Percentiles rank a stretch among this genome's conserved stretches.
phyloP scores from a whole-genome alignment of 2,888 invertebrate genomes.

The Brenthis hecate region DNA sequence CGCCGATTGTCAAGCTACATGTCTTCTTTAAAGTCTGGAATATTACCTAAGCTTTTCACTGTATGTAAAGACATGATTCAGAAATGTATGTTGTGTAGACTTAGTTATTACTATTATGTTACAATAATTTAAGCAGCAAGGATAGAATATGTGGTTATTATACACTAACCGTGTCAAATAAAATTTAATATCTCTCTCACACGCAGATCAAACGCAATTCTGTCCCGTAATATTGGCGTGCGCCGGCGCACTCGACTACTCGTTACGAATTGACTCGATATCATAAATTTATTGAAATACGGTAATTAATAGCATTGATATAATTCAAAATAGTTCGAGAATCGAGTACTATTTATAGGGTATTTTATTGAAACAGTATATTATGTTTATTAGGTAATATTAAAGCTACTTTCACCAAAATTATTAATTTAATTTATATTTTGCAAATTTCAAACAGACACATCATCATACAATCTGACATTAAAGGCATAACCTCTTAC shows the following conservation, averaged over 20 bases:
- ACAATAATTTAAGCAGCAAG: not conserved
- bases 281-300: constrained; percentile 44
- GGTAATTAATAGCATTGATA: constrained; percentile 8
- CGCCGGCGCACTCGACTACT: constrained; percentile 45
- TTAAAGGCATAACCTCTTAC: too few species aligned
- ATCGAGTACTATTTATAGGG: not conserved
- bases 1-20: too few species aligned
- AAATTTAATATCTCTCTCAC: constrained; percentile 6
- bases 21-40: too few species aligned
- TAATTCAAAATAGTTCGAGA: not conserved
- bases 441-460: too few species aligned
- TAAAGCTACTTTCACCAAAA: not conserved
- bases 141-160: not conserved
- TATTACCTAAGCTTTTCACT: too few species aligned
- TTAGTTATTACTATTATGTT: not conserved
- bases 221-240: constrained; percentile 60
- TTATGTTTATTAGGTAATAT: not conserved
- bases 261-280: constrained; percentile 49
- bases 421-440: not conserved
- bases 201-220: constrained; percentile 24
- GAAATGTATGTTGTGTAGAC: too few species aligned
- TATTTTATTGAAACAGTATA: too few species aligned
- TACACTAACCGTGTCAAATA: constrained; percentile 1
- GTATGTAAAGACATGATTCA: too few species aligned
- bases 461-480: too few species aligned